Base-by-base conservation (phyloP, 2,797 vertebrate species). In the Xiphophorus birchmanni region DNA sequence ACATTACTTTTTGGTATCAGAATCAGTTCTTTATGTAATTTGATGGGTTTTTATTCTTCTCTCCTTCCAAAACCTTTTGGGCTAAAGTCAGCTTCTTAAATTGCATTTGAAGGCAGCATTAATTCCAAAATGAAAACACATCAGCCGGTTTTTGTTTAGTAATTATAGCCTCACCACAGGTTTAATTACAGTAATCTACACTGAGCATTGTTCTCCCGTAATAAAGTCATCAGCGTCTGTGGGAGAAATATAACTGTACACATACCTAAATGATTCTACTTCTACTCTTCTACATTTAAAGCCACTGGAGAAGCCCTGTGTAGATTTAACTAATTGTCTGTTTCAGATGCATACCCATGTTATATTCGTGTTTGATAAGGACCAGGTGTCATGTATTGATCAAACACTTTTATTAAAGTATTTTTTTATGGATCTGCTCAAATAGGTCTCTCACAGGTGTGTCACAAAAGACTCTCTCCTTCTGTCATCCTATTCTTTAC, bases 171-270 rank as follows among this genome's bases (percentile, higher is more conserved):
- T 76, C 74, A 75, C 65, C 40, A 29, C 65, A 56, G 67, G 37
- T 78, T 29, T 56, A 72, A 44, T 44, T 42, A 42, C 42, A 52
- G 48, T 72, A 44, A 72, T 83, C 45, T 50, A 35, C 80, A 77
- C 32, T 47, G n/a, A 40, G 37, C 37, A 6, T 75, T 69, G 65
- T 83, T 79, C 54, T 50, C 10, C 63, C 42, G 54, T 73, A 45
- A 40, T 69, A 23, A 75, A 40, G 48, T 29, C 63, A 75, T 63
- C 75, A 76, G 52, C 13, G 26, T 44, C 48, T 42, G 13, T 58
- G 58, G 75, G 52, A 77, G 58, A 79, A 82, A 73, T 47, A 48
- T 48, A 44, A 82, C 77, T 76, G 50, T 60, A 56, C 56, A 11
- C 65, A 74, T n/a, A 37, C 45, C 45, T 9, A 11, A 50, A 81